These are phyloP conservation scores for Engraulis encrasicolus DNA, from an alignment of 2,113 vertebrate species.

Conservation along the genomic window DNA sequence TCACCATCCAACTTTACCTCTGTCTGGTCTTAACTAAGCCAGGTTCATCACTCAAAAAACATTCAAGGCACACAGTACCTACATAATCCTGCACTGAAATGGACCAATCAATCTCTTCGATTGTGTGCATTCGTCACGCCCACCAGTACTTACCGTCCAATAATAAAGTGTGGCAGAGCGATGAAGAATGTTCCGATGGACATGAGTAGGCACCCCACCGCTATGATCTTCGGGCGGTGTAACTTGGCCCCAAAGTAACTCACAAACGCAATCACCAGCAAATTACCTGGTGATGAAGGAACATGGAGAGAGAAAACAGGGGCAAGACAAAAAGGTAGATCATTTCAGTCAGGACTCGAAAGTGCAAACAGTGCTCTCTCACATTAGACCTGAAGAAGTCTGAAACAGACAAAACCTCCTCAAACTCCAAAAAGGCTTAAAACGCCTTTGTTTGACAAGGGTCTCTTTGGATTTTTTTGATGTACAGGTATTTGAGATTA, in stretches of 20 bases:
- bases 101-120: not conserved
- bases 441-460: too few relatives aligned
- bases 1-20: too few relatives aligned
- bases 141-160: slow-evolving; percentile 75
- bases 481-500: not conserved
- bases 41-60: too few relatives aligned
- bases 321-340: slow-evolving; percentile 18
- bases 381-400: too few relatives aligned
- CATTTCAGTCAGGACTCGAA: not conserved
- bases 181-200: slow-evolving; percentile 89
- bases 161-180: slow-evolving; percentile 91
- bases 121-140: too few relatives aligned
- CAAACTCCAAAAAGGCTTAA: too few relatives aligned
- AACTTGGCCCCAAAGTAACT: slow-evolving; percentile 95
- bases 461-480: not conserved
- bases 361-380: not conserved
- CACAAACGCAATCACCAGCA: slow-evolving; percentile 91
- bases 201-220: slow-evolving; percentile 88
- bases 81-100: too few relatives aligned
- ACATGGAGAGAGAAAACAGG: not conserved
- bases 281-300: slow-evolving; percentile 79
- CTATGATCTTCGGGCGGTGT: slow-evolving; percentile 92
- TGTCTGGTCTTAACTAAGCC: too few relatives aligned
- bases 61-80: too few relatives aligned
- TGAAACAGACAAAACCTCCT: too few relatives aligned